Evolutionary conservation across 2,888 invertebrate genomes (phyloP).

Genomic region (Asteroscopus sphinx): DNA sequence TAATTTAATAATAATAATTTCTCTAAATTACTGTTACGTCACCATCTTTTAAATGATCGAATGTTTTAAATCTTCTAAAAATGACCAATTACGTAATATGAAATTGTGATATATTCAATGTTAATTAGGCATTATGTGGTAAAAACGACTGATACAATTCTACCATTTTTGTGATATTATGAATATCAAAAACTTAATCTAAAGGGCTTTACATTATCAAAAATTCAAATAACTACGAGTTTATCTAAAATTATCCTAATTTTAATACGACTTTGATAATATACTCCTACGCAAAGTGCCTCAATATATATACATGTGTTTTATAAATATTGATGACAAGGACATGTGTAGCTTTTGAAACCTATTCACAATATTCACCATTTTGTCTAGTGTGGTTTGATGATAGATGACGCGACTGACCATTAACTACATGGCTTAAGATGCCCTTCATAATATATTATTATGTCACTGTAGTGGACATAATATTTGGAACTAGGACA

Average conservation of each 20-base stretch:
- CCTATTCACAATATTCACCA: constrained; percentile 29
- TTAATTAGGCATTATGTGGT: constrained; percentile 17
- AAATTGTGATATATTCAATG: constrained; percentile 16
- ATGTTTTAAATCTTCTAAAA: constrained; percentile 15
- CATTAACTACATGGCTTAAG: constrained; percentile 10
- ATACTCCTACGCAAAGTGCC: constrained; percentile 38
- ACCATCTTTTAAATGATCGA: constrained; percentile 6
- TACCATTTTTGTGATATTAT: neutral
- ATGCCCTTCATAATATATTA: constrained; percentile 31
- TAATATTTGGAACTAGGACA: constrained; percentile 27
- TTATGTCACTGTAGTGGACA: constrained; percentile 7
- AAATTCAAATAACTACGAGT: constrained; percentile 20
- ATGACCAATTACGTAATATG: constrained; percentile 8
- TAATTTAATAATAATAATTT: constrained; percentile 1
- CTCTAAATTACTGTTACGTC: constrained; percentile 10
- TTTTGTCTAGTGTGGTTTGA: constrained; percentile 13
- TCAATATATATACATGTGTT: constrained; percentile 51
- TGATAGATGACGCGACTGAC: constrained; percentile 15
- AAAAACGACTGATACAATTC: constrained; percentile 15
- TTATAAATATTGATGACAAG: constrained; percentile 52
- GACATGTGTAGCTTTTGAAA: constrained; percentile 51
- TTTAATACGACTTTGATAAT: constrained; percentile 32
- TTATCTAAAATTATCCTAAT: constrained; percentile 29
- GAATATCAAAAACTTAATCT: neutral
- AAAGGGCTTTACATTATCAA: constrained; percentile 9